Percentiles rank a stretch among this genome's conserved stretches.
Evolutionary conservation across 1,140 invertebrate species (phyloP).

Genomic region (Tetragnatha versicolor): DNA sequence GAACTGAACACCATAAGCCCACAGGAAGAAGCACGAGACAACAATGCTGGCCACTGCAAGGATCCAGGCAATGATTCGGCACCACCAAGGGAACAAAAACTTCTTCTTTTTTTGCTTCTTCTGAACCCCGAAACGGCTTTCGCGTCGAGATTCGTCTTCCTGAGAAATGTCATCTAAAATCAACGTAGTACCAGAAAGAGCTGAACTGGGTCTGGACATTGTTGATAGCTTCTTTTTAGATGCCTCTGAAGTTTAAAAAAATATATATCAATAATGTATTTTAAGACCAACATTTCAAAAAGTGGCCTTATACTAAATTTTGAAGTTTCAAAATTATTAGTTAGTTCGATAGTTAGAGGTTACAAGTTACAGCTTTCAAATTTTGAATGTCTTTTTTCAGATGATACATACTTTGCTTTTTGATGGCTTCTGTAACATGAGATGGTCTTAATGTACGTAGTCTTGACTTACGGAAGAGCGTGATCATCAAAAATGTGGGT

Average conservation of each 20-base stretch:
- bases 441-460: slow-evolving; percentile 63
- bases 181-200: slow-evolving; percentile 20
- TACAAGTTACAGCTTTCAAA: neutral
- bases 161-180: slow-evolving; percentile 53
- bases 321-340: neutral
- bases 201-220: slow-evolving; percentile 20
- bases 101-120: slow-evolving; percentile 55
- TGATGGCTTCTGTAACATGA: slow-evolving; percentile 61
- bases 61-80: slow-evolving; percentile 67
- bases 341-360: neutral
- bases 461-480: slow-evolving; percentile 65
- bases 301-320: no score
- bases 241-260: slow-evolving; percentile 22
- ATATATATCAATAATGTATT: neutral
- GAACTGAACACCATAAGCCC: slow-evolving; percentile 69
- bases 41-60: slow-evolving; percentile 64
- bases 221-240: slow-evolving; percentile 40
- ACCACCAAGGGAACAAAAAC: slow-evolving; percentile 67
- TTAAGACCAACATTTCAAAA: neutral
- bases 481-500: slow-evolving; percentile 67
- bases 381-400: neutral
- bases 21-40: slow-evolving; percentile 67
- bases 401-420: slow-evolving; percentile 57
- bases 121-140: slow-evolving; percentile 27
- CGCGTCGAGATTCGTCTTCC: slow-evolving; percentile 41